phyloP scores from a whole-genome alignment of 2,888 invertebrate genomes.

The Trileptium ribeirensis region DNA sequence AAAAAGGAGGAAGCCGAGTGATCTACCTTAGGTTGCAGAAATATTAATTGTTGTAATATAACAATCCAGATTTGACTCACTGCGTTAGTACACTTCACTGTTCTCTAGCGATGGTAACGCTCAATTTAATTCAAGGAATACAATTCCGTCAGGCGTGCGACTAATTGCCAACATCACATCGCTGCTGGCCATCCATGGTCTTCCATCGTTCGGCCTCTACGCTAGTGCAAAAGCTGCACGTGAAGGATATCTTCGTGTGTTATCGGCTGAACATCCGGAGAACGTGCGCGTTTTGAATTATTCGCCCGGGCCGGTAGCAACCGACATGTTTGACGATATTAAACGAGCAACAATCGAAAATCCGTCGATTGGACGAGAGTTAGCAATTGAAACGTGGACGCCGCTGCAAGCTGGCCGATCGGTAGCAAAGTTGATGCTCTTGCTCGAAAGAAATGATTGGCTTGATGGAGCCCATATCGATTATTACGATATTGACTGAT shows the following conservation, averaged over 20 bases:
- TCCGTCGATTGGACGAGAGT: not conserved
- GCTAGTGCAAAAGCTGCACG: constrained; percentile 51
- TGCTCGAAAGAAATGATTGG: not conserved
- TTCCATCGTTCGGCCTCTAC: not conserved
- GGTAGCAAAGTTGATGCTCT: not conserved
- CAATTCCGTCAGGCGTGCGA: not conserved
- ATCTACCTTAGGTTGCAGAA: too few species aligned
- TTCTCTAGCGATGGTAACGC: too few species aligned
- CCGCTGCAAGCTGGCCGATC: not conserved
- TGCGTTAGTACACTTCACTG: too few species aligned
- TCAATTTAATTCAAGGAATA: too few species aligned
- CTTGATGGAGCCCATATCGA: not conserved
- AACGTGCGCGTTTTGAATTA: constrained; percentile 52
- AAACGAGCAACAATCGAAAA: constrained; percentile 39
- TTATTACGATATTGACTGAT: not conserved
- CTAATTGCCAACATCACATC: not conserved
- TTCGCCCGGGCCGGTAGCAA: constrained; percentile 55
- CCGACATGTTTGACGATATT: constrained; percentile 56
- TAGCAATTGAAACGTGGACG: not conserved
- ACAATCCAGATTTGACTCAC: too few species aligned
- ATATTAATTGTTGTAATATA: too few species aligned
- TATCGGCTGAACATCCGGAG: constrained; percentile 52
- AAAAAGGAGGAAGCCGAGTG: too few species aligned
- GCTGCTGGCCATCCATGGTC: not conserved
- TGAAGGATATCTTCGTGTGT: constrained; percentile 53